A percentile compares a stretch with the other conserved stretches of the same genome.
These are phyloP conservation scores for Lepidurus packardi DNA, from an alignment of 1,140 invertebrate genomes.

Conservation along the genomic window DNA sequence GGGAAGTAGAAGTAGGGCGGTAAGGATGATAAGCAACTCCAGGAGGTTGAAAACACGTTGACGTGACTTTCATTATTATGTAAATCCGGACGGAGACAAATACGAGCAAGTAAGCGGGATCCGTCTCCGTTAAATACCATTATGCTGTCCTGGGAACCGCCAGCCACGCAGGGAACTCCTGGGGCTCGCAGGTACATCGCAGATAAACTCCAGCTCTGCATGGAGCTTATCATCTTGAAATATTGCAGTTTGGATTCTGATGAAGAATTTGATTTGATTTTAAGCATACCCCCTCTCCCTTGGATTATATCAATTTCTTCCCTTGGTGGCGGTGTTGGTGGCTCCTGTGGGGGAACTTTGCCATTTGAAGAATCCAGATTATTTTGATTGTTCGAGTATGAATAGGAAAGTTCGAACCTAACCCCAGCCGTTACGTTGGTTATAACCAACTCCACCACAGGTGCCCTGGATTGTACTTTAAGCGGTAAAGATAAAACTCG, in stretches of 20 bases:
- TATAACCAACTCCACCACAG: conserved; percentile 5
- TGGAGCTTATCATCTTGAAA: background rate
- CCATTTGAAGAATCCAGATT: background rate
- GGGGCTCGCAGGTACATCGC: background rate
- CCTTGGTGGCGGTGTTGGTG: background rate
- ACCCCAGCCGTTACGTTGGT: conserved; percentile 9
- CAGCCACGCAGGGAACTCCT: background rate
- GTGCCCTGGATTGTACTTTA: background rate
- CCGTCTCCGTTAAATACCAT: conserved; percentile 10
- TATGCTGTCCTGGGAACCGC: background rate
- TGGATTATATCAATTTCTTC: background rate
- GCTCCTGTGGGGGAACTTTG: background rate
- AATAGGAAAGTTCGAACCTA: background rate
- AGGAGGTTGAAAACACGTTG: conserved; percentile 12
- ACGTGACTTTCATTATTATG: conserved; percentile 11
- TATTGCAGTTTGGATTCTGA: background rate
- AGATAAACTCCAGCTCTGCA: background rate
- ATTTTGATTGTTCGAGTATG: background rate
- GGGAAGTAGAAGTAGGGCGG: background rate
- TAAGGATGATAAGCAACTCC: conserved; percentile 9
- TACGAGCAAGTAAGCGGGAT: conserved; percentile 4
- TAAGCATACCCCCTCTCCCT: background rate
- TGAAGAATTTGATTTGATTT: background rate
- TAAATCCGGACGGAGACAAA: conserved; percentile 4
- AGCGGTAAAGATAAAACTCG: background rate